These are phyloP conservation scores for Anthophora plumipes DNA, from an alignment of 2,888 invertebrate species.

Conservation along the genomic window DNA sequence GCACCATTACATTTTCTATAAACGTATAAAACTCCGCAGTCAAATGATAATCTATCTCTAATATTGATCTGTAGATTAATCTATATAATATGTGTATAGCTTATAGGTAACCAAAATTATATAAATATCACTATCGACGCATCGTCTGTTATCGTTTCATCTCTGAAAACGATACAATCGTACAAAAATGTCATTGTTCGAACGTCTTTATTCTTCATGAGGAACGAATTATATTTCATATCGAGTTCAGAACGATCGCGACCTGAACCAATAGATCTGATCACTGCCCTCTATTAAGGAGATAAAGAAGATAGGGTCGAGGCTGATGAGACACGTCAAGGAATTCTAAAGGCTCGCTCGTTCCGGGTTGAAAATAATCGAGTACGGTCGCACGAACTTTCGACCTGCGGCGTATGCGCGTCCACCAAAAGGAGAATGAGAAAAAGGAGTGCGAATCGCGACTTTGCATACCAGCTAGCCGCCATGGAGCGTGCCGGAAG, in stretches of 20 bases:
- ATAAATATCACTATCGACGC: background rate
- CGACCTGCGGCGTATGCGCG: slow-evolving; percentile 81
- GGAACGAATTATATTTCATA: background rate
- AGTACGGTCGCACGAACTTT: slow-evolving; percentile 80
- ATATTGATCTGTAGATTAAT: too few relatives aligned
- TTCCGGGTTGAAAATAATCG: slow-evolving; percentile 82
- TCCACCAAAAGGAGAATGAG: slow-evolving; percentile 74
- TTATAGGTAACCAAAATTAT: too few relatives aligned
- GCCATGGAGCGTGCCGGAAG: slow-evolving; percentile 43
- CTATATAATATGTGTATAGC: too few relatives aligned
- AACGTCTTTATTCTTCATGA: background rate
- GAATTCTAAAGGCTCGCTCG: slow-evolving; percentile 75
- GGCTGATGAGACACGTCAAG: slow-evolving; percentile 62
- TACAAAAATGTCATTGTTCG: too few relatives aligned
- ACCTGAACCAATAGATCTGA: slow-evolving; percentile 9
- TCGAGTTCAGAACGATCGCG: background rate
- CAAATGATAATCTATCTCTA: too few relatives aligned
- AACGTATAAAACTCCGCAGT: too few relatives aligned
- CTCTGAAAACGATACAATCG: too few relatives aligned
- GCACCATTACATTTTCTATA: too few relatives aligned
- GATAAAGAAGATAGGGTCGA: slow-evolving; percentile 40
- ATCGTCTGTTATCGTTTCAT: too few relatives aligned
- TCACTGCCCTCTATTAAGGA: slow-evolving; percentile 11
- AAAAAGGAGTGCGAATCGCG: slow-evolving; percentile 63
- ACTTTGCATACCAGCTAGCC: slow-evolving; percentile 54